Evolutionary conservation across 2,888 invertebrate species (phyloP), one percentile per base, ranked within the genome.

Genomic region (Marronus borbonicus): DNA sequence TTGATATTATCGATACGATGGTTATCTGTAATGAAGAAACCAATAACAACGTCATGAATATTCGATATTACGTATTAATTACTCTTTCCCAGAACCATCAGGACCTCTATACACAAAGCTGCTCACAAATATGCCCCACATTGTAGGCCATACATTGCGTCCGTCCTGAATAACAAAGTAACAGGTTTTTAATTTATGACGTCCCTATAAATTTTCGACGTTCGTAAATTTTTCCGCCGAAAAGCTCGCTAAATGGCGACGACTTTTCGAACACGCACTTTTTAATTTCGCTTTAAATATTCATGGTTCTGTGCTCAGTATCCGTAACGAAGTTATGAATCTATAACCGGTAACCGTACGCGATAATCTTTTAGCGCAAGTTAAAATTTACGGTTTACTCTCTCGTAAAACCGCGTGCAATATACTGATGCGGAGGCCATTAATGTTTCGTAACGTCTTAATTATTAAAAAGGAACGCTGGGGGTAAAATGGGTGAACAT

Each of bases 391-490:
- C 64, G 58, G 28, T 31, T 17, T n/a, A 3, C 14, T n/a, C 60
- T 65, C 20, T 62, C 60, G 39, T 52, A 76, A 66, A 76, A 58
- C 39, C 55, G 44, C 12, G 17, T 14, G 39, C 31, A 76, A 55
- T 68, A 55, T 52, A 76, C 44, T 65, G 20, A 68, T 12, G 24
- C 36, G 3, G 2, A 17, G 8, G 10, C 28, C 52, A 44, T 36
- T 36, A 65, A 76, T 49, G 44, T 64, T 50, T 49, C 76, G 75
- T 64, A 76, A 76, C 76, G 58, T 76, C 76, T 76, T 76, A 64
- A 76, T 76, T 76, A 76, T 60, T 64, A 76, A 64, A 52, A 50
- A 36, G 17, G 60, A n/a, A 36, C 65, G 44, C 17, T n/a, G 7
- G 17, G 28, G 5, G 52, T n/a, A 17, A 14, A 52, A 52, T 14